Conservation (phyloP, 2,888 invertebrate genomes). For the Axea sp. region DNA sequence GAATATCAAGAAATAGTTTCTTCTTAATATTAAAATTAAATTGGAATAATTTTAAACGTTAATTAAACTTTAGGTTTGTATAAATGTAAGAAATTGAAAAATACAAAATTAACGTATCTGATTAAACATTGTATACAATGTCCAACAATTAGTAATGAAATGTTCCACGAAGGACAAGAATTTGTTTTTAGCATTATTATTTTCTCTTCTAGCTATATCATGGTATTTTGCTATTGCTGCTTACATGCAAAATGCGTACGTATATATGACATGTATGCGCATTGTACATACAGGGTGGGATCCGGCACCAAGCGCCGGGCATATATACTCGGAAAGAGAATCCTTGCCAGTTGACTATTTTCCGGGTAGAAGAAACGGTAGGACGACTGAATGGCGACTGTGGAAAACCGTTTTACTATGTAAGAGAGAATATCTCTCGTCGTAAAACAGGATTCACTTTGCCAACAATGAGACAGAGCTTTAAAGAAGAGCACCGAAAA, state of each 20-base stretch:
- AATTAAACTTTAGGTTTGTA: no score
- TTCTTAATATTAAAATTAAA: no score
- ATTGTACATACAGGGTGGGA: slow-evolving; percentile 1
- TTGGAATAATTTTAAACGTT: no score
- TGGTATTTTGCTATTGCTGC: slow-evolving; percentile 44
- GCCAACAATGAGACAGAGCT: slow-evolving; percentile 41
- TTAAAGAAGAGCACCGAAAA: slow-evolving; percentile 30
- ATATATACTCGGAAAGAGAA: slow-evolving; percentile 11
- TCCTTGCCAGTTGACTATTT: slow-evolving; percentile 44
- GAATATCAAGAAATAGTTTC: no score
- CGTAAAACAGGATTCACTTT: slow-evolving; percentile 38
- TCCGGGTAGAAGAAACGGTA: slow-evolving; percentile 36
- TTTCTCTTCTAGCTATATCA: slow-evolving; percentile 49
- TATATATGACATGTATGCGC: slow-evolving; percentile 35
- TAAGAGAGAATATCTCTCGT: slow-evolving; percentile 37
- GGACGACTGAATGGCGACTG: slow-evolving; percentile 53
- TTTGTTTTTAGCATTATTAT: slow-evolving; percentile 48
- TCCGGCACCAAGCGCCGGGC: slow-evolving; percentile 16
- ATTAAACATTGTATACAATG: slow-evolving; percentile 45
- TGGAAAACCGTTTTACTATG: slow-evolving; percentile 51
- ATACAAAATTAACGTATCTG: slow-evolving; percentile 18
- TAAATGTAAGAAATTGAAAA: no score
- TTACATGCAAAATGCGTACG: slow-evolving; percentile 43
- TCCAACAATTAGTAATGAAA: slow-evolving; percentile 45
- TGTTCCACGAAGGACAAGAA: slow-evolving; percentile 21